Base-by-base conservation (phyloP, 2,797 vertebrate species). In the Tauraco hartlaubi region DNA sequence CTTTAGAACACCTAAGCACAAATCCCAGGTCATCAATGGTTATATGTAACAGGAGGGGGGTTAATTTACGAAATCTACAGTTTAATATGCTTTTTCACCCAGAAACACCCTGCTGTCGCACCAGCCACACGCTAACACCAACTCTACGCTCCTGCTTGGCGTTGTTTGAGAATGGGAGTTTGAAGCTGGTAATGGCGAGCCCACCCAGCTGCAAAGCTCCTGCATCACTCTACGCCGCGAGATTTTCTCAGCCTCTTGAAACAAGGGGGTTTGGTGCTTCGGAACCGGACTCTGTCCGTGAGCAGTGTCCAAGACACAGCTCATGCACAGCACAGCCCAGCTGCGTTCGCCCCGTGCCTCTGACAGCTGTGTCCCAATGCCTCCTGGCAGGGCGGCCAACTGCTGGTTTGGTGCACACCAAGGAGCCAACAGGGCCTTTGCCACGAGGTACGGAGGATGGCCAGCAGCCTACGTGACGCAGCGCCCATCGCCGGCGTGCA, bases 331-430 rank as follows among this genome's bases (percentile, higher is more conserved):
- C 2, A 14, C 22, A 1, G 68, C 33, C 11, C 2, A 4, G 37
- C 39, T 11, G 13, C 31, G 3, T 4, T 33, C 23, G 4, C 20
- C 39, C n/a, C 1, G 8, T 4, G 20, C 3, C 75, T 21, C n/a
- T 5, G 48, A 92, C 69, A 81, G 92, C 87, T 67, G 54, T 26
- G 41, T 76, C 87, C 84, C 95, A 76, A 76, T 22, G 5, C 86
- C 37, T 90, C 71, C 94, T 43, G 96, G 90, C 88, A 86, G 88
- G 73, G 85, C 63, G 90, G 94, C 92, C 90, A 92, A 79, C 85
- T 12, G 86, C 82, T 81, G 87, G 74, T 73, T 96, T 85, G 21
- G 87, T 52, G 76, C 31, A 46, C 33, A 48, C 62, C 71, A 66
- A 79, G 44, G 77, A 94, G 90, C 77, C 41, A 68, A 93, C 1